A percentile compares a stretch with the other conserved stretches of the same genome.
Evolutionary conservation across 2,797 vertebrate genomes (phyloP).

Genomic region (Corythornis leucogaster): DNA sequence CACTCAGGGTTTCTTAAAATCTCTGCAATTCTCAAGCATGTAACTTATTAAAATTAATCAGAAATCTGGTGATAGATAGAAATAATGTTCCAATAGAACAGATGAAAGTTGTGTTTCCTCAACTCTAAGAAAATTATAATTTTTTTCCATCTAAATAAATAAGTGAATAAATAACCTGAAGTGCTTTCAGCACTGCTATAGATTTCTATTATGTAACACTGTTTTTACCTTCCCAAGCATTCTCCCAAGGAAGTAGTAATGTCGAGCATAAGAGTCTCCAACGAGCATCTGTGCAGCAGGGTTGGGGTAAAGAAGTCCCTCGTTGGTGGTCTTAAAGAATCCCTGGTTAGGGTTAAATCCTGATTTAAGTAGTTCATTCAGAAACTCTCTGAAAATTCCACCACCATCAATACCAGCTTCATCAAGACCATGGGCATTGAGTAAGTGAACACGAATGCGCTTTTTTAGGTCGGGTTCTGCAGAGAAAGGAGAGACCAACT

Average conservation of each 20-base stretch:
- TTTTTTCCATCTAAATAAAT: not conserved
- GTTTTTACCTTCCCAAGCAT: constrained; percentile 95
- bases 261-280: constrained; percentile 92
- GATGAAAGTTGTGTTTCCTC: not conserved
- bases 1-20: not conserved
- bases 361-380: constrained; percentile 96
- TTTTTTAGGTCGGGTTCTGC: constrained; percentile 96
- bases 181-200: not conserved
- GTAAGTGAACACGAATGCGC: constrained; percentile 93
- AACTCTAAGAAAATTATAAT: not conserved
- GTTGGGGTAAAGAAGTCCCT: constrained; percentile 94
- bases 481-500: not conserved
- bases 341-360: constrained; percentile 99
- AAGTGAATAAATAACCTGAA: not conserved
- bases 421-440: constrained; percentile 95
- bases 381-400: constrained; percentile 97
- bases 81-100: not conserved
- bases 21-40: not conserved
- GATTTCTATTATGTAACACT: not conserved
- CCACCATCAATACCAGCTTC: constrained; percentile 98
- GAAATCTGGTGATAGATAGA: not conserved
- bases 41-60: not conserved
- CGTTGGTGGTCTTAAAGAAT: constrained; percentile 98
- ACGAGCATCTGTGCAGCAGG: constrained; percentile 95
- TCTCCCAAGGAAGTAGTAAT: constrained; percentile 97